A percentile compares a stretch with the other conserved stretches of the same genome.
phyloP scores from a whole-genome alignment of 1,140 invertebrate genomes.

The Ectropis grisescens region DNA sequence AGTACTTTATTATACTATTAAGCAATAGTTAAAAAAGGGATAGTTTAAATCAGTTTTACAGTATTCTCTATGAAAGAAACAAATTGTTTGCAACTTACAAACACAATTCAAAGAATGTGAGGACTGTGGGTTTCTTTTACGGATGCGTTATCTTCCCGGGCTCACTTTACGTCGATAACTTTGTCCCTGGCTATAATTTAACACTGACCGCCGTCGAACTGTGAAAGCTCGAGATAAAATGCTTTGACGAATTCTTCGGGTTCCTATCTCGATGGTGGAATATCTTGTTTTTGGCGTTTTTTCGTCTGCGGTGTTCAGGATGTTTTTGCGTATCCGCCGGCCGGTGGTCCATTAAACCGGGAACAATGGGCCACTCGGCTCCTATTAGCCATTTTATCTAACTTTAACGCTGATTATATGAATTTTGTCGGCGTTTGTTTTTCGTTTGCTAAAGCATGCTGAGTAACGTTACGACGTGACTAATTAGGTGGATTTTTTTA shows the following conservation, averaged over 20 bases:
- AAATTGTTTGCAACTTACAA: too few relatives aligned
- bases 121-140: too few relatives aligned
- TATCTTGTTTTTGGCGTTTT: constrained; percentile 52
- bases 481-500: too few relatives aligned
- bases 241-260: constrained; percentile 54
- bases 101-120: too few relatives aligned
- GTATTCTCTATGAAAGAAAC: too few relatives aligned
- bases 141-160: too few relatives aligned
- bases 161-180: constrained; percentile 41
- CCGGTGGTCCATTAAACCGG: constrained; percentile 59
- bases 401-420: constrained; percentile 55
- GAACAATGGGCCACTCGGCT: constrained; percentile 58
- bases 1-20: too few relatives aligned
- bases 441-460: too few relatives aligned
- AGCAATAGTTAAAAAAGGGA: too few relatives aligned
- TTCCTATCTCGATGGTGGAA: constrained; percentile 38
- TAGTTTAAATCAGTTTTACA: too few relatives aligned
- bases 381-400: constrained; percentile 59
- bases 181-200: constrained; percentile 48
- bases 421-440: constrained; percentile 45
- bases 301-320: constrained; percentile 39
- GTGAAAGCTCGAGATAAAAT: constrained; percentile 59
- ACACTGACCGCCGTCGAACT: constrained; percentile 54
- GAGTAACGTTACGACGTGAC: too few relatives aligned
- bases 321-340: constrained; percentile 50